Evolutionary conservation across 2,888 invertebrate genomes (phyloP), one percentile per base, ranked within the genome.

Genomic region (Trissonchulus latispiculum): DNA sequence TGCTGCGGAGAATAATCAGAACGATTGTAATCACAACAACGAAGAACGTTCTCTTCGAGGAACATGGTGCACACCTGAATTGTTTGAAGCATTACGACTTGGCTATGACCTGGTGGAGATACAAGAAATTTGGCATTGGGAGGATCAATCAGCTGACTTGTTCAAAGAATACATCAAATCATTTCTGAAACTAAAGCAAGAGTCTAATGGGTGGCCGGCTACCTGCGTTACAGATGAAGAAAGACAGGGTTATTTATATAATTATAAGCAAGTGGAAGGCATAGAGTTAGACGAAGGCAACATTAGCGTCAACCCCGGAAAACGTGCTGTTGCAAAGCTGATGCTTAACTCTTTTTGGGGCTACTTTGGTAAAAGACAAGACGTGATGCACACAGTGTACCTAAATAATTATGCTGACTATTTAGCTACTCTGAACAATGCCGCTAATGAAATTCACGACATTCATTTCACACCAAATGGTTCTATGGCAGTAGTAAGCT

Each of bases 131-230:
- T 69, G 69, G 69, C 31, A 69, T 69, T 35, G n/a, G 33, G 32
- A 29, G 8, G n/a, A 29, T 8, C 3, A 31, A 36, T 69, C 69
- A 35, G 35, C 8, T 3, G 32, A 3, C 3, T n/a, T 69, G 3
- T 69, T 69, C n/a, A 35, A 29, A 29, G 69, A 69, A 33, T 69
- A 69, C 69, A 69, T 69, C 35, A 69, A 69, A 8, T n/a, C 3
- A 15, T 69, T 33, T 69, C 32, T 69, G 35, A 29, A 35, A 36
- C 8, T 69, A 69, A 69, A 69, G 35, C 18, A 31, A n/a, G 69
- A 69, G 8, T 3, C 3, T 8, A 18, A n/a, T 3, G 69, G 69
- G 33, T 64, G 29, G 32, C 66, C 66, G 33, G 66, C 66, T 64
- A n/a, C 29, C 8, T 64, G 66, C 66, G 18, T 15, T 18, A 32